Percentiles rank a stretch among this genome's conserved stretches.
phyloP scores from a whole-genome alignment of 53 echinoderm and acorn worm species.

The Arbacia lixula region DNA sequence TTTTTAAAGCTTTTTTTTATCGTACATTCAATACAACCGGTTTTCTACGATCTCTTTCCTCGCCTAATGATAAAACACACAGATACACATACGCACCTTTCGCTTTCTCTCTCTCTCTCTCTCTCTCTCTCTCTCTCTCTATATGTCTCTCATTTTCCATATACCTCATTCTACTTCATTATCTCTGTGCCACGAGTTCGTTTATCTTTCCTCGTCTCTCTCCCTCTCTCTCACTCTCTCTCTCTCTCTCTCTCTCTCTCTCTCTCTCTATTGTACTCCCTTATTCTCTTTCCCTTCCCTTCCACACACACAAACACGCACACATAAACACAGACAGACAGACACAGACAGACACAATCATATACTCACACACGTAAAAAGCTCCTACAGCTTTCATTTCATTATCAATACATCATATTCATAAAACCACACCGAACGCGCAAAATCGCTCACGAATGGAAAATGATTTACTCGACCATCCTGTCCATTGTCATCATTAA shows the following conservation, averaged over 20 bases:
- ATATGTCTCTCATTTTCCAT: not conserved
- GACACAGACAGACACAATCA: not conserved
- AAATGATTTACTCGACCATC: not conserved
- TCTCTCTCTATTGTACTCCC: not conserved
- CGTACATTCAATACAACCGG: too few relatives aligned
- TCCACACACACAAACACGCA: too few relatives aligned
- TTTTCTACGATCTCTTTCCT: too few relatives aligned
- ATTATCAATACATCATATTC: too few relatives aligned
- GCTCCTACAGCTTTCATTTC: too few relatives aligned
- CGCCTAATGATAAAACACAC: too few relatives aligned
- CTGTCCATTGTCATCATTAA: not conserved
- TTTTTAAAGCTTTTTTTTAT: too few relatives aligned
- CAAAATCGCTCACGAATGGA: not conserved
- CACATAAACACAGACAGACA: not conserved
- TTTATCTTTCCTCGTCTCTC: not conserved
- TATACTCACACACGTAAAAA: not conserved
- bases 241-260: not conserved
- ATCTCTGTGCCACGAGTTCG: not conserved
- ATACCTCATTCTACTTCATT: not conserved
- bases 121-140: not conserved
- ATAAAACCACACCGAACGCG: not conserved
- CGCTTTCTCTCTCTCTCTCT: not conserved
- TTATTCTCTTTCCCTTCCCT: constrained; percentile 1
- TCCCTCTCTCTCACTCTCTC: not conserved
- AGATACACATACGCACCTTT: too few relatives aligned